Evolutionary conservation across 2,888 invertebrate genomes (phyloP), one percentile per base, ranked within the genome.

Genomic region (Rhimphoctona megacephalus): DNA sequence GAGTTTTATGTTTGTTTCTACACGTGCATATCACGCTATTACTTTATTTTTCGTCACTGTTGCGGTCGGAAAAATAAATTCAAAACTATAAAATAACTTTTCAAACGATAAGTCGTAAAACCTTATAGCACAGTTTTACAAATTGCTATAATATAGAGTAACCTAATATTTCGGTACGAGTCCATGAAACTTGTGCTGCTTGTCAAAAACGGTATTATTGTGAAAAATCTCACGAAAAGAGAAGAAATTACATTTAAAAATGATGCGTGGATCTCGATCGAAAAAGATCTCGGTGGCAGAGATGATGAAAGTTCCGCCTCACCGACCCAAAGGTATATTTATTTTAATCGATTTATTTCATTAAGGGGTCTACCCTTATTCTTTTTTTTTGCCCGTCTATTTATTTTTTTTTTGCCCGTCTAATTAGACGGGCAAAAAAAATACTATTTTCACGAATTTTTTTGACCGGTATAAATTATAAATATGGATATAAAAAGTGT

Each of bases 201-300:
- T 11, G 0, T 3, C 0, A 22, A 54, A 22, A 54, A 22, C n/a
- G n/a, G 8, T 54, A 22, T 54, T 54, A 11, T 22, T 22, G 22
- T 22, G 8, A 6, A 3, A 2, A 54, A 54, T 54, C 5, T 33
- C 3, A 49, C n/a, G 70, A 25, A 30, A 67, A 54, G 7, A 33
- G 33, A 22, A 46, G 17, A 19, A 57, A 74, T 22, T 7, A 39
- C 22, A n/a, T 73, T 46, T 54, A 9, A 73, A 87, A 52, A 93
- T 93, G 92, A 85, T 90, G 64, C 88, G 87, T 9, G 85, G 85
- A 11, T 87, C 84, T 9, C 86, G 85, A 11, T 87, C 84, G 14
- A 90, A 92, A 78, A 92, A 93, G 79, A 91, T 94, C 81, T 94
- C 93, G 69, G 89, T 91, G 43, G 92, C 93, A 83, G 93, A 92